phyloP scores from a whole-genome alignment of 53 echinoderm and acorn worm species.

The Holothuria scabra region DNA sequence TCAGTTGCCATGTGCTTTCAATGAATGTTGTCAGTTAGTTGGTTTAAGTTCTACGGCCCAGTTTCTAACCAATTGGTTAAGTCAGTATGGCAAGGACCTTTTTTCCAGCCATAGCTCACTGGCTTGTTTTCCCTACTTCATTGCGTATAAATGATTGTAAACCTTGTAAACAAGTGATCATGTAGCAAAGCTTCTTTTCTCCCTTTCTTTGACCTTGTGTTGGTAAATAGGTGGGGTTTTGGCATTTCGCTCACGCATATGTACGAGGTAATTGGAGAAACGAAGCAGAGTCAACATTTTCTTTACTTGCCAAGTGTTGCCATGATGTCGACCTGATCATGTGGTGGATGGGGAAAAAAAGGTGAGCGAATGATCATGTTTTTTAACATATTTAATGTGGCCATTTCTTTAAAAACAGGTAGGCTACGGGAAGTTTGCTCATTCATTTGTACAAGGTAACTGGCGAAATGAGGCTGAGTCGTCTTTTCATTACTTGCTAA shows the following conservation, averaged over 20 bases:
- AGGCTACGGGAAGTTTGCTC: slow-evolving; percentile 86
- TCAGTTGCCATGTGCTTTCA: too few relatives aligned
- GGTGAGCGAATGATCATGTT: background rate
- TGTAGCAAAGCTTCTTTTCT: too few relatives aligned
- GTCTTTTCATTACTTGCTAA: slow-evolving; percentile 82
- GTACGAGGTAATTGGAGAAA: slow-evolving; percentile 91
- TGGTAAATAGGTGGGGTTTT: slow-evolving; percentile 73
- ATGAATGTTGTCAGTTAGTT: too few relatives aligned
- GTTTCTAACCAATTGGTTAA: too few relatives aligned
- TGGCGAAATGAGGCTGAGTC: slow-evolving; percentile 74
- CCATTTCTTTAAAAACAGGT: slow-evolving; percentile 43
- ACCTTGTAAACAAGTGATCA: too few relatives aligned
- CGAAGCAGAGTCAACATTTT: slow-evolving; percentile 80
- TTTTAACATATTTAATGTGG: too few relatives aligned
- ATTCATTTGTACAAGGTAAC: slow-evolving; percentile 83
- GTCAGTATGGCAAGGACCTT: too few relatives aligned
- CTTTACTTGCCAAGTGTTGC: slow-evolving; percentile 94
- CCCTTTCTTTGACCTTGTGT: too few relatives aligned
- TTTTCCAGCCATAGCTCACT: too few relatives aligned
- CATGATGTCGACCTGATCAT: slow-evolving; percentile 94
- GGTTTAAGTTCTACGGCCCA: too few relatives aligned
- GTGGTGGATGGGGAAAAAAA: slow-evolving; percentile 72
- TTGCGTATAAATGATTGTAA: too few relatives aligned
- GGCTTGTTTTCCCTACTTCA: too few relatives aligned
- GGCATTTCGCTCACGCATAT: slow-evolving; percentile 93